Evolutionary conservation across 2,113 vertebrate genomes (phyloP).

Genomic region (Megaleporinus macrocephalus): DNA sequence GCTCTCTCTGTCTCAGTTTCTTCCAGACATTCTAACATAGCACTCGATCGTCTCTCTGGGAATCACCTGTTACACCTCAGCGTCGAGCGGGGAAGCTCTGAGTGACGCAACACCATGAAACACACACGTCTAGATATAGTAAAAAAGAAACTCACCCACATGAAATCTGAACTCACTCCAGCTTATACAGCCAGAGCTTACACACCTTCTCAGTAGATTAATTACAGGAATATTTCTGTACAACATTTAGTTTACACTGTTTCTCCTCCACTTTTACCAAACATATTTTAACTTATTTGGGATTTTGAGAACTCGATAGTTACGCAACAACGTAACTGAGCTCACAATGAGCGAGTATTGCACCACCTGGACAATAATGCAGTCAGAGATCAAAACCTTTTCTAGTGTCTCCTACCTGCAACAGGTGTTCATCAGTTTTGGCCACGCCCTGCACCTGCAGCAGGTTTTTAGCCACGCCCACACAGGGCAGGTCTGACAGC

Average conservation of each 20-base stretch:
- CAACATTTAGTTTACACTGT: no score
- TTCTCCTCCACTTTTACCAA: no score
- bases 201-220: not conserved
- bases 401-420: conserved; percentile 79
- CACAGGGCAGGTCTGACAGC: conserved; percentile 84
- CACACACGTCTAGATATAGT: not conserved
- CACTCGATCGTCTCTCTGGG: not conserved
- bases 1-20: not conserved
- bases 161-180: not conserved
- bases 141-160: not conserved
- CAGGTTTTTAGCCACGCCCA: conserved; percentile 96
- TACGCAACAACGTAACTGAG: no score
- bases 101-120: conserved; percentile 1
- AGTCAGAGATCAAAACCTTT: not conserved
- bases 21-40: not conserved
- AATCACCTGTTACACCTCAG: conserved; percentile 5
- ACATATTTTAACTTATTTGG: no score
- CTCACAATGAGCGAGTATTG: no score
- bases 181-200: not conserved
- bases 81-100: not conserved
- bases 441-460: conserved; percentile 88
- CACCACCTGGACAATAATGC: no score
- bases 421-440: conserved; percentile 80
- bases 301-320: no score
- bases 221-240: no score